phyloP scores from a whole-genome alignment of 2,113 vertebrate species.

The Chaenocephalus aceratus region DNA sequence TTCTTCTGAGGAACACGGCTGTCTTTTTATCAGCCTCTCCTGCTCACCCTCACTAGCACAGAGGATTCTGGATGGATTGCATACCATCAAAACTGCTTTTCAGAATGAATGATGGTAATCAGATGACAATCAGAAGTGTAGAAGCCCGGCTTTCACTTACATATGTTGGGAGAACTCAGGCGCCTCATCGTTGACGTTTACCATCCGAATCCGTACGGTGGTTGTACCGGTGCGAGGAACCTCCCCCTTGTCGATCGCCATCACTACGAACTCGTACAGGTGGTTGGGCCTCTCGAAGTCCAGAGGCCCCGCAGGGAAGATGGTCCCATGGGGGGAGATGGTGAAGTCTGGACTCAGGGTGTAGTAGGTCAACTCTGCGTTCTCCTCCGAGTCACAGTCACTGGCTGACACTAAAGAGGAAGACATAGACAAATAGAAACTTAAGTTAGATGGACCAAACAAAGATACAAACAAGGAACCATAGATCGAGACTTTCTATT shows the following conservation, averaged over 20 bases:
- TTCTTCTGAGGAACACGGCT: neutral
- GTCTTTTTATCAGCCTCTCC: neutral
- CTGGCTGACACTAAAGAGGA: slow-evolving; percentile 86
- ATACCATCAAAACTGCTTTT: neutral
- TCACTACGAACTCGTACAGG: slow-evolving; percentile 91
- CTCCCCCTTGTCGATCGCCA: slow-evolving; percentile 90
- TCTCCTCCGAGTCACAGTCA: slow-evolving; percentile 90
- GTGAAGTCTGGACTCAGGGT: slow-evolving; percentile 89
- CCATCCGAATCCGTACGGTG: slow-evolving; percentile 88
- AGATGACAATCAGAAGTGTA: neutral
- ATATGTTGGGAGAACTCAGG: slow-evolving; percentile 88
- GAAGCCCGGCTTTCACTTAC: slow-evolving; percentile 77
- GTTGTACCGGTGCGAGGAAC: slow-evolving; percentile 89
- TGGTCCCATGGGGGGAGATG: slow-evolving; percentile 87
- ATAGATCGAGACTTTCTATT: neutral
- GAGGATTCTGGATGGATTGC: neutral
- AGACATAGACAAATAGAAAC: neutral
- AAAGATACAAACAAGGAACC: neutral
- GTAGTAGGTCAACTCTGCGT: slow-evolving; percentile 89
- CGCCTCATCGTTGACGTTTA: slow-evolving; percentile 92
- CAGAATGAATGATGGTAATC: neutral
- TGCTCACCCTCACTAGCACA: neutral
- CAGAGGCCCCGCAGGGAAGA: slow-evolving; percentile 86
- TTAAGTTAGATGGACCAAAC: neutral
- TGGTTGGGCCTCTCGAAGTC: slow-evolving; percentile 90